Conservation (phyloP, 2,888 invertebrate genomes). For the Calameuta idolon region DNA sequence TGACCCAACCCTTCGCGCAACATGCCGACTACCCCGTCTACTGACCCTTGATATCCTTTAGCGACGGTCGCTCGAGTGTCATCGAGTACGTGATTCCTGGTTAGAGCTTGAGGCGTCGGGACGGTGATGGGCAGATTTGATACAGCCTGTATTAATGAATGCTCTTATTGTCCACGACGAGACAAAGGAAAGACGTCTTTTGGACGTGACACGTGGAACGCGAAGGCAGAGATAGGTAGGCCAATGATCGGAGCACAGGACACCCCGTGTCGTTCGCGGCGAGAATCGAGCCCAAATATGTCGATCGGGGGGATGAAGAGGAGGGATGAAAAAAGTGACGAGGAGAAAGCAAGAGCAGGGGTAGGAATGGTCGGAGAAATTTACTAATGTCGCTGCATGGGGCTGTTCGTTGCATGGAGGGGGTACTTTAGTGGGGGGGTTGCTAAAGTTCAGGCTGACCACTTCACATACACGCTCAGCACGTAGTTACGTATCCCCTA, state of each 20-base stretch:
- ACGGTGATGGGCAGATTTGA: not conserved
- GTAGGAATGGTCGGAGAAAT: too few relatives aligned
- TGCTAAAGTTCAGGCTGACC: constrained; percentile 17
- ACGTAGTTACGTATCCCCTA: constrained; percentile 29
- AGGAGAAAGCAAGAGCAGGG: not conserved
- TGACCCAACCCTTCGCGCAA: not conserved
- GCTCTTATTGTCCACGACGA: not conserved
- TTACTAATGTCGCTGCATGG: not conserved
- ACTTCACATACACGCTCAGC: constrained; percentile 29
- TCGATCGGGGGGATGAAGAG: not conserved
- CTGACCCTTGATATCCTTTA: not conserved
- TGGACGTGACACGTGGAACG: not conserved
- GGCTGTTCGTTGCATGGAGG: not conserved
- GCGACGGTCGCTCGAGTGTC: not conserved
- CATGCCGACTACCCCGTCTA: too few relatives aligned
- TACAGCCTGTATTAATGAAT: constrained; percentile 1
- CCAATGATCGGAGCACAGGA: not conserved
- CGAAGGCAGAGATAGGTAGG: not conserved
- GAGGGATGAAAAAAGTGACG: not conserved
- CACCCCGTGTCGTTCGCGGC: not conserved
- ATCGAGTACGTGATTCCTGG: not conserved
- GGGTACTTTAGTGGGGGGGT: not conserved
- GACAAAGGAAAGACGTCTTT: not conserved
- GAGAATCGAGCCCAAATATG: not conserved
- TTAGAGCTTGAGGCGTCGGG: not conserved